Evolutionary conservation across 2,797 vertebrate species (phyloP), one percentile per base, ranked within the genome.

Genomic region (Micromesistius poutassou): DNA sequence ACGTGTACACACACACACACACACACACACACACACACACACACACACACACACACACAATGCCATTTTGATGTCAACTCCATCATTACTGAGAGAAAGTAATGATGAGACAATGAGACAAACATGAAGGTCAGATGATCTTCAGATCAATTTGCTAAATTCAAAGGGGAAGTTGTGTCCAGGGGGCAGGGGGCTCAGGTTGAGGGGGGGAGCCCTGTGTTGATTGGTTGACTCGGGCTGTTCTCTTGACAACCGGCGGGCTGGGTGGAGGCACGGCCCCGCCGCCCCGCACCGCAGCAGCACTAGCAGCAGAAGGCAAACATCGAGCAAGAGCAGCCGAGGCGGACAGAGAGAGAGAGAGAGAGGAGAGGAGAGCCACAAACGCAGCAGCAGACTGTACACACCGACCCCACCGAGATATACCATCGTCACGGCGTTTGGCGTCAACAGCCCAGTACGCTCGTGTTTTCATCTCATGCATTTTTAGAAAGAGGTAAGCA

Each of bases 401-500:
- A 25, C 72, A 22, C 75, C 1, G 38, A 82, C 76, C 19, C 46
- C 14, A 82, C 74, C 28, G 76, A 84, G 76, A 46, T 35, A 77
- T 12, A 74, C 71, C 70, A 77, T 75, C 76, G 82, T 84, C 88
- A 87, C 89, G 86, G 83, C 81, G 79, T 71, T 80, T 79, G 86
- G 70, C 36, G 13, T 82, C 76, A 77, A 79, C 9, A 76, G 82
- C 50, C 14, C 19, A 62, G 22, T 33, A 79, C 79, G 22, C 55
- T 62, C 4, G 80, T 78, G 73, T 80, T 66, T 84, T 85, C 75
- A 78, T 77, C 90, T 78, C 85, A 91, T 91, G 90, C 81, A 22
- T 87, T 85, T 83, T 22, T 92, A 92, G 87, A 89, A 73, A 75
- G 85, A 91, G 93, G 94, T 95, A 85, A 94, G 93, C 12, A 2